Evolutionary conservation across 1,140 invertebrate genomes (phyloP), one percentile per base, ranked within the genome.

Genomic region (Lepidostoma basale): DNA sequence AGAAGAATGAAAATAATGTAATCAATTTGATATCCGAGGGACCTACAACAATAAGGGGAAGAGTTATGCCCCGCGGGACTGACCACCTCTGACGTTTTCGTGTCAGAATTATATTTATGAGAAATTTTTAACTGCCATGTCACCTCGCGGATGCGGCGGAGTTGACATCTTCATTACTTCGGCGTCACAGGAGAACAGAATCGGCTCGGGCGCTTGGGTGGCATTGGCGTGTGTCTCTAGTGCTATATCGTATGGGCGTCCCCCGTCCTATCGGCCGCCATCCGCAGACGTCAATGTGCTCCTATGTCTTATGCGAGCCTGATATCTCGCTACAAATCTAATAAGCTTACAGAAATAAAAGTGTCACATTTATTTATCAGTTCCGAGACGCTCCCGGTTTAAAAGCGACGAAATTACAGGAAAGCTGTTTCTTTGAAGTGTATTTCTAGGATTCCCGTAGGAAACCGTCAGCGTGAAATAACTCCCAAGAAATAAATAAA

Each of bases 91-190:
- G 52, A 63, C 14, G 16, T 64, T 49, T 47, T 47, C 40, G 36
- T 33, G 14, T 23, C 8, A 12, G 16, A 30, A 47, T 36, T 22
- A 59, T 70, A 70, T 70, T 70, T 67, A 70, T 52, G 69, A 70
- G 23, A 49, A 44, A 49, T 62, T 56, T 63, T 70, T 67, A 65
- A 67, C 63, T 26, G 64, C 25, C 63, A 36, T 44, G 63, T 70
- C 69, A 66, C 62, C 39, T 26, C 25, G 26, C 60, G 16, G 47
- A 63, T 44, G 26, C 39, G 14, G 39, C 16, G 25, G 26, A 62
- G 26, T 40, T 70, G 69, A 70, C 56, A 59, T 67, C 69, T 70
- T 54, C 56, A 70, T 69, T 69, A 66, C 16, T 18, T 3, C 40
- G 42, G 39, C 36, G 60, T 67, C 65, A 65, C 62, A 52, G 30